Evolutionary conservation across 2,888 invertebrate species (phyloP).

Genomic region (Drosophila longiperda): DNA sequence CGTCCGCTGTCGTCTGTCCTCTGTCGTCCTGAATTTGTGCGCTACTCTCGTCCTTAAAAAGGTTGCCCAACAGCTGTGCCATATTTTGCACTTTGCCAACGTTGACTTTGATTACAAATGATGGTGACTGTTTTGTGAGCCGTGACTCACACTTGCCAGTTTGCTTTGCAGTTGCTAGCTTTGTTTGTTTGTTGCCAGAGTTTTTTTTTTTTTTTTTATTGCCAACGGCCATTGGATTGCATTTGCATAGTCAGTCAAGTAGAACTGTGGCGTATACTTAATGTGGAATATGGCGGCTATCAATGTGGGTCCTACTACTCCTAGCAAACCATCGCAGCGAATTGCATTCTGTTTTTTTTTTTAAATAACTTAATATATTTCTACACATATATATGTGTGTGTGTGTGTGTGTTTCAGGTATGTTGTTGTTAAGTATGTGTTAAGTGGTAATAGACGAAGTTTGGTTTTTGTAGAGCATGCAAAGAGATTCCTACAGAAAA

Average conservation of each 20-base stretch:
- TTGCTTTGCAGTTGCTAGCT: slow-evolving; percentile 4
- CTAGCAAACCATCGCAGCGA: slow-evolving; percentile 33
- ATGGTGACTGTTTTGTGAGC: slow-evolving; percentile 48
- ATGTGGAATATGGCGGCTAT: slow-evolving; percentile 33
- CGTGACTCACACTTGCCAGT: slow-evolving; percentile 31
- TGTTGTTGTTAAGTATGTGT: slow-evolving; percentile 4
- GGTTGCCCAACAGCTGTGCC: slow-evolving; percentile 51
- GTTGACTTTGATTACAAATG: slow-evolving; percentile 75
- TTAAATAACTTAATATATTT: slow-evolving; percentile 16
- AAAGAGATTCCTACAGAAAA: slow-evolving; percentile 39
- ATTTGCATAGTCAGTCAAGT: slow-evolving; percentile 67
- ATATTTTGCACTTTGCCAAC: slow-evolving; percentile 50
- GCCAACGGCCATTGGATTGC: slow-evolving; percentile 59
- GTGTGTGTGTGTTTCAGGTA: slow-evolving; percentile 2
- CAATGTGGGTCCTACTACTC: slow-evolving; percentile 24
- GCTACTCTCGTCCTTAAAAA: slow-evolving; percentile 40
- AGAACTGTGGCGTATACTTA: slow-evolving; percentile 47
- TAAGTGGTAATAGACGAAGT: slow-evolving; percentile 16
- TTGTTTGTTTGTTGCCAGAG: slow-evolving; percentile 40
- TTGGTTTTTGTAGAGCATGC: slow-evolving; percentile 53
- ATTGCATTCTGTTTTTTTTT: slow-evolving; percentile 39
- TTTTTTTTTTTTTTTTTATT: slow-evolving; percentile 25
- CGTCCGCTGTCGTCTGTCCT: slow-evolving; percentile 13
- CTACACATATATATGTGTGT: not conserved
- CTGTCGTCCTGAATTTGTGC: slow-evolving; percentile 28